These are phyloP conservation scores for Pheucticus melanocephalus DNA, from an alignment of 2,113 vertebrate genomes.

Conservation along the genomic window DNA sequence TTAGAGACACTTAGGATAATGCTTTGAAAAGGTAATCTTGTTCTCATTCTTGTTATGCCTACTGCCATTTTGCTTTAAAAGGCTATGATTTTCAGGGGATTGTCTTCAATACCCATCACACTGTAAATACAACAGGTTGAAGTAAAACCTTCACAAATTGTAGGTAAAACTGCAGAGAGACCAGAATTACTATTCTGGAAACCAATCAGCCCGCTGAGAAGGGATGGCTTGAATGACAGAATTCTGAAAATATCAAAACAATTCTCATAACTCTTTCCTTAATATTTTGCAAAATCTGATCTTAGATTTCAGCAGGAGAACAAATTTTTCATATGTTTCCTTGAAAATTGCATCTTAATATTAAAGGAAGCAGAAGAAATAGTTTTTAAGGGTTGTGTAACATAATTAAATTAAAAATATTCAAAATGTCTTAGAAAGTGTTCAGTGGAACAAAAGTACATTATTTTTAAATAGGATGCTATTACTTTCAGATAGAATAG, in stretches of 20 bases:
- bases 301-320: background rate
- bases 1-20: background rate
- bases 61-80: background rate
- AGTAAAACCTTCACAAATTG: background rate
- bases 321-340: background rate
- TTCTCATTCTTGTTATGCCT: background rate
- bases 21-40: background rate
- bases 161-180: background rate
- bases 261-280: background rate
- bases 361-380: background rate
- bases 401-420: background rate
- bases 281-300: background rate
- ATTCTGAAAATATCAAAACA: background rate
- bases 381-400: background rate
- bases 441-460: background rate
- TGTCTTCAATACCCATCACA: background rate
- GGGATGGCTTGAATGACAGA: accelerated
- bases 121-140: accelerated
- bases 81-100: background rate
- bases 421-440: background rate
- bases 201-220: background rate
- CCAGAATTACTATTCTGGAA: background rate
- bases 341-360: background rate
- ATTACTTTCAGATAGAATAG: background rate
- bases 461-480: background rate